These are phyloP conservation scores for Gambelia wislizenii DNA, from an alignment of 2,797 vertebrate genomes.

Conservation along the genomic window DNA sequence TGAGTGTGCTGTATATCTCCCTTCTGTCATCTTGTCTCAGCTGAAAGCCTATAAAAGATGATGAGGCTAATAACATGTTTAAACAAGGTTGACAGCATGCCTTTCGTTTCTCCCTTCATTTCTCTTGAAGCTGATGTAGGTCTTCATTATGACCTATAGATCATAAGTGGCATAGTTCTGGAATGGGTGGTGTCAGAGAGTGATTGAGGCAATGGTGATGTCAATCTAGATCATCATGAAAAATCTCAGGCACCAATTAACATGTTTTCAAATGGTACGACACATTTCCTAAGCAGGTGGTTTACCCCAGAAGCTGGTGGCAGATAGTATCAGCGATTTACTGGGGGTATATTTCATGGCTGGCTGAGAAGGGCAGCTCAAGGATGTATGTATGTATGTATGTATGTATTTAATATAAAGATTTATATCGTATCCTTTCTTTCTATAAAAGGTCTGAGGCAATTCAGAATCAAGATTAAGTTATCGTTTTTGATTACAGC, in stretches of 20 bases:
- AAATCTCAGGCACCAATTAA: neutral
- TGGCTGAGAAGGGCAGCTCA: neutral
- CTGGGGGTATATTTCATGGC: neutral
- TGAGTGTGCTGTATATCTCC: neutral
- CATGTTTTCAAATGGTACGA: neutral
- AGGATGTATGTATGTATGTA: too few species aligned
- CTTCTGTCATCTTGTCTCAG: neutral
- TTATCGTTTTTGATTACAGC: too few species aligned
- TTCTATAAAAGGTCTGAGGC: neutral
- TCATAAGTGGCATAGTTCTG: constrained; percentile 6
- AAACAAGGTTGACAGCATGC: constrained; percentile 66
- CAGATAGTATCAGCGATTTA: constrained; percentile 9
- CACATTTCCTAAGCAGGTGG: neutral
- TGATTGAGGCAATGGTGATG: neutral
- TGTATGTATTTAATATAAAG: neutral
- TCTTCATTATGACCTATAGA: constrained; percentile 41
- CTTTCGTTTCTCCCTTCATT: constrained; percentile 46
- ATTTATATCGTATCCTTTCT: neutral
- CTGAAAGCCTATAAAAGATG: constrained; percentile 40
- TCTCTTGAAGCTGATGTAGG: constrained; percentile 50
- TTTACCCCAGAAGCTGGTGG: neutral
- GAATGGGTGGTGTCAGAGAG: constrained; percentile 28
- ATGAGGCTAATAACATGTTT: constrained; percentile 59
- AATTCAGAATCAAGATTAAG: neutral
- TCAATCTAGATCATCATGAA: constrained; percentile 2